phyloP scores from a whole-genome alignment of 2,797 vertebrate species.

The Sebastes hubbsi region DNA sequence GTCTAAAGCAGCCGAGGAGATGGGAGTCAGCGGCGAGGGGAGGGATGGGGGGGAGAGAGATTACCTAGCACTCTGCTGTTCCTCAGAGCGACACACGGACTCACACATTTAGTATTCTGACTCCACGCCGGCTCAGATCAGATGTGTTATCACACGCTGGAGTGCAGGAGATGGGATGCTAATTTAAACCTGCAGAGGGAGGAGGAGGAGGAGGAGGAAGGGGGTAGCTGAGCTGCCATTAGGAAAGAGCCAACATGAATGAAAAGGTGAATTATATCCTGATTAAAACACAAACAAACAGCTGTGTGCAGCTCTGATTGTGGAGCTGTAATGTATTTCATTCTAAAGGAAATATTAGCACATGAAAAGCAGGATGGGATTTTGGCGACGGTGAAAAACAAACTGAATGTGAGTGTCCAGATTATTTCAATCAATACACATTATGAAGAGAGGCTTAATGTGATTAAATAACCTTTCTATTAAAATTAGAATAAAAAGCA shows the following conservation, averaged over 20 bases:
- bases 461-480: neutral
- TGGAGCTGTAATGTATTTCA: neutral
- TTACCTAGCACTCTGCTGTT: slow-evolving; percentile 49
- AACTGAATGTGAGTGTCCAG: neutral
- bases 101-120: slow-evolving; percentile 76
- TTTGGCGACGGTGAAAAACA: neutral
- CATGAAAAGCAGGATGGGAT: neutral
- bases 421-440: neutral
- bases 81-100: slow-evolving; percentile 48
- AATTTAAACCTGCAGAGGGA: slow-evolving; percentile 77
- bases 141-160: slow-evolving; percentile 76
- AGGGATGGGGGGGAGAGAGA: neutral
- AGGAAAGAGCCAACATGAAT: slow-evolving; percentile 60
- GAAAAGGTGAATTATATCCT: slow-evolving; percentile 16
- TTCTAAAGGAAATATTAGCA: neutral
- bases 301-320: neutral
- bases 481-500: neutral
- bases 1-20: slow-evolving; percentile 33
- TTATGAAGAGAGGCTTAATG: neutral
- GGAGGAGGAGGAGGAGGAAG: neutral
- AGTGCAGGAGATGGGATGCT: slow-evolving; percentile 78
- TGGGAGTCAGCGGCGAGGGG: neutral
- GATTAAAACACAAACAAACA: neutral
- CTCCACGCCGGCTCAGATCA: slow-evolving; percentile 74
- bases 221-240: slow-evolving; percentile 45